These are phyloP conservation scores for Neogale vison DNA, from an alignment of 2,113 vertebrate genomes.

Conservation along the genomic window DNA sequence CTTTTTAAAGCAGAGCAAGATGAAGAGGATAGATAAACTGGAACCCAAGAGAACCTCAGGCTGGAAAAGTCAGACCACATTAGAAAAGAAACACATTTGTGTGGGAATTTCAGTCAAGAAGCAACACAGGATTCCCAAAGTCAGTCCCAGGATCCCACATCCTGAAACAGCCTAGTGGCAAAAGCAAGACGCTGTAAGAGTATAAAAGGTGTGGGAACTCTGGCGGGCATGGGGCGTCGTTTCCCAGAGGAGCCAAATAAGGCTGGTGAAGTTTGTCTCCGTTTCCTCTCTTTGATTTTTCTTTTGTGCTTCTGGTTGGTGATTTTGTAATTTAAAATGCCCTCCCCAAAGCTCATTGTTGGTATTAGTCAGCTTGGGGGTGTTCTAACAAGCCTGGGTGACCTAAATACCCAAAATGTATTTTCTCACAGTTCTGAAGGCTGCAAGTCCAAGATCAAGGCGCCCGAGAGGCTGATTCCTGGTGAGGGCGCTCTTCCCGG, in stretches of 20 bases:
- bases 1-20: neutral
- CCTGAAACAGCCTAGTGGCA: neutral
- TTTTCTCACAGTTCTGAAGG: neutral
- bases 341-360: neutral
- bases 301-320: neutral
- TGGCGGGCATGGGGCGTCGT: neutral
- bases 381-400: neutral
- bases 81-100: neutral
- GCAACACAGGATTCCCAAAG: neutral
- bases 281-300: neutral
- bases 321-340: neutral
- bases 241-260: neutral
- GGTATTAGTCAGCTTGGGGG: neutral
- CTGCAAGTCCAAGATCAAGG: neutral
- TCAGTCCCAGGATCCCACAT: neutral
- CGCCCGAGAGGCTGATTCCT: neutral
- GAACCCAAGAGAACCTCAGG: neutral
- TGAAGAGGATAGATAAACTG: neutral
- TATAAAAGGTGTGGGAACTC: no score
- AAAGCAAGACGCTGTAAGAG: neutral
- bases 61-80: neutral
- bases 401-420: neutral
- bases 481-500: neutral
- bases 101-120: neutral
- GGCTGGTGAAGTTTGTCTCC: neutral